Conservation (phyloP, 2,888 invertebrate genomes). For the Mesorhabditis belari region DNA sequence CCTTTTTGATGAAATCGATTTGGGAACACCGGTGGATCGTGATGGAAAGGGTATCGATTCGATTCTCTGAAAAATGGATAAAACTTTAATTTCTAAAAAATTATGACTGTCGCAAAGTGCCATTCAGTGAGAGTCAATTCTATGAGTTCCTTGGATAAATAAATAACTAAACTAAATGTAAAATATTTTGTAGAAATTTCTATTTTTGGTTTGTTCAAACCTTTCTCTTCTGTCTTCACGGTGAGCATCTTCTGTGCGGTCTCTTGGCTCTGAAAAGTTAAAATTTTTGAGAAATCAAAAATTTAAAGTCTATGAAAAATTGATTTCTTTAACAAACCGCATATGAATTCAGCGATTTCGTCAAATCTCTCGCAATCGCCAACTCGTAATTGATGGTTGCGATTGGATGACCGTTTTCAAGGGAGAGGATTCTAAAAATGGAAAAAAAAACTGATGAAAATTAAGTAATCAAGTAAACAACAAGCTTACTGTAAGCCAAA, state of each 20-base stretch:
- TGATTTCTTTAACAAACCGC: neutral
- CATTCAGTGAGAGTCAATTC: too few species aligned
- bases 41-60: conserved; percentile 21
- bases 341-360: neutral
- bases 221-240: conserved; percentile 1
- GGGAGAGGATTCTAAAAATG: neutral
- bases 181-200: too few species aligned
- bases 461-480: neutral
- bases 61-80: neutral
- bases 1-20: conserved; percentile 12
- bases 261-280: conserved; percentile 22
- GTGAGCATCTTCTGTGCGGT: conserved; percentile 24
- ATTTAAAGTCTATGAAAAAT: too few species aligned
- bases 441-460: neutral
- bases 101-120: too few species aligned
- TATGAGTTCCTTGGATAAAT: too few species aligned
- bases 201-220: neutral
- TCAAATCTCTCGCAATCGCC: neutral
- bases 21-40: conserved; percentile 22
- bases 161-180: too few species aligned
- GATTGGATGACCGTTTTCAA: neutral
- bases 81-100: too few species aligned
- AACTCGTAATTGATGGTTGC: neutral
- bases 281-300: neutral
- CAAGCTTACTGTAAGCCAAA: neutral